Base-by-base conservation (phyloP, 1,140 invertebrate genomes). In the Plodia interpunctella region DNA sequence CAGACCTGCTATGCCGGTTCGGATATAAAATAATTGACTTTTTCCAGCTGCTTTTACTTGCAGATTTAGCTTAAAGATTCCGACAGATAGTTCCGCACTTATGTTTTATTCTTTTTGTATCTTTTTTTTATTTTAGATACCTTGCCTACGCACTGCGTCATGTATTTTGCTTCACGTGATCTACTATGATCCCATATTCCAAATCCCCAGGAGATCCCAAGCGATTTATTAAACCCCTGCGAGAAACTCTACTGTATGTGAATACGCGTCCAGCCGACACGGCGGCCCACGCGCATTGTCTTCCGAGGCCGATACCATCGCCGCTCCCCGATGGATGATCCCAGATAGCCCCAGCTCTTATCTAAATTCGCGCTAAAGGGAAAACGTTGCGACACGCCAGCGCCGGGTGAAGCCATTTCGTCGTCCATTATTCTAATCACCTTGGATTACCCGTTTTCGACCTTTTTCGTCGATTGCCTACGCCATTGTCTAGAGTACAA, bases 211-310 rank as follows among this genome's bases (percentile, higher is more conserved):
- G n/a, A n/a, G n/a, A n/a, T n/a, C n/a, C n/a, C n/a, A n/a, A n/a
- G n/a, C n/a, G n/a, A n/a, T n/a, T n/a, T n/a, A n/a, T n/a, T n/a
- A n/a, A n/a, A n/a, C 21, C 21, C 6, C 6, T 25, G 6, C 2
- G 21, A 6, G 21, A 25, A 25, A 25, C 21, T n/a, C 38, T 44
- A 44, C 38, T 3, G 5, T 44, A 15, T 44, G 38, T 44, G 2
- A 44, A 44, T 15, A 44, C 38, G 38, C 38, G 13, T 2, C 38
- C 38, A 5, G 4, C 2, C 38, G 13, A 6, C 38, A 15, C 15
- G 13, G 38, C 38, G 38, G 38, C 38, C 38, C 38, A 44, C 38
- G 38, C 38, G 38, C 38, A 44, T 44, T 44, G 38, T 44, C 38
- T 44, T 35, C 38, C n/a, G 13, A 17, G 13, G 38, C 13, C 38